Evolutionary conservation across 2,888 invertebrate genomes (phyloP), one percentile per base, ranked within the genome.

Genomic region (Lepidochrysops patricia): DNA sequence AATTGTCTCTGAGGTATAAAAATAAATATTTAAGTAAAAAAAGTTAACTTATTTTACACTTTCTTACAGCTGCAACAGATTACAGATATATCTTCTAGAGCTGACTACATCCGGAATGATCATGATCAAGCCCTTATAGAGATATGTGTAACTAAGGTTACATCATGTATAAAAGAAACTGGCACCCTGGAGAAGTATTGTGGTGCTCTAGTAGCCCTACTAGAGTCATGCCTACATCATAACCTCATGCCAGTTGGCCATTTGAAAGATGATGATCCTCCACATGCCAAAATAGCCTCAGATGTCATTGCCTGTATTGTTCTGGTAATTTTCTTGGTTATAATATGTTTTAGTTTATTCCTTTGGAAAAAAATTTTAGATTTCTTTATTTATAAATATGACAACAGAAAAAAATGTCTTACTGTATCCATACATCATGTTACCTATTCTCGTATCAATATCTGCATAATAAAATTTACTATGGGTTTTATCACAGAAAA

Each of bases 251-350:
- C 96, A 0, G 77, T 90, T 0, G 86, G 86, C 1, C 87, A 89
- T 66, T 83, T 91, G 23, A 89, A 93, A 69, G 95, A 96, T 81
- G 95, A 96, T 74, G 97, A 98, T 85, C 96, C 97, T 35, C 97
- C 98, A 1, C 98, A 98, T 91, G 97, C 97, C 54, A 98, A 98
- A 88, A 98, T 98, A 74, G 97, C 97, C 19, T 96, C 97, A 52
- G 98, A 98, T 87, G 94, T 98, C 65, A 95, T 98, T 75, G 97
- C 97, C 68, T 97, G 97, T 83, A 94, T 98, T 80, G 98, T 98
- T 86, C 89, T 97, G 91, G 97, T 97, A 81, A 89, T 29, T 58
- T 26, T 34, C 5, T 27, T 57, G 29, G 7, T 48, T n/a, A n/a
- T n/a, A n/a, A n/a, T n/a, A n/a, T n/a, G n/a, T n/a, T n/a, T n/a